Percentiles rank a stretch among this genome's conserved stretches.
Evolutionary conservation across 1,140 invertebrate genomes (phyloP).

Genomic region (Pantala flavescens): DNA sequence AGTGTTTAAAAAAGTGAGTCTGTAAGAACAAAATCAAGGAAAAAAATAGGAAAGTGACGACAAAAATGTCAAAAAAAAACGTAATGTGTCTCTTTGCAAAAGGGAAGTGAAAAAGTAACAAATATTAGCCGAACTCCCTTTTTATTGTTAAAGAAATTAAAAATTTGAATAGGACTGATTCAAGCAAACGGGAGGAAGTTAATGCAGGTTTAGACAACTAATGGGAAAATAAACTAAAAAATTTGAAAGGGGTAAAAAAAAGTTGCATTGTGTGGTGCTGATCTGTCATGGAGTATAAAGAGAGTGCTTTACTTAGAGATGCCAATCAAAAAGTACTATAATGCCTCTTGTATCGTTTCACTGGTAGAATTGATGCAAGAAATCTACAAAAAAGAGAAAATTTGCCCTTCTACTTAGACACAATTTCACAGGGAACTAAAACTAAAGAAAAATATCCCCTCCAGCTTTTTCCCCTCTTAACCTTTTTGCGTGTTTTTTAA

Average conservation of each 20-base stretch:
- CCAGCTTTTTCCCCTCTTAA: slow-evolving; percentile 7
- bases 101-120: neutral
- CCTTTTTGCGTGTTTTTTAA: neutral
- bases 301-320: slow-evolving; percentile 2
- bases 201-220: neutral
- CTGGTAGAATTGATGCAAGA: slow-evolving; percentile 2
- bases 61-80: neutral
- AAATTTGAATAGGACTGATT: neutral
- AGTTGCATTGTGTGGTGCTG: slow-evolving; percentile 4
- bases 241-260: neutral
- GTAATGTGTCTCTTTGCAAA: neutral
- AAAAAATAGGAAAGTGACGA: slow-evolving; percentile 7
- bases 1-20: slow-evolving; percentile 2
- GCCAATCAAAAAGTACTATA: neutral
- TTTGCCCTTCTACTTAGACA: neutral
- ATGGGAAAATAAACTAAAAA: neutral
- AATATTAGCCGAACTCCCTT: neutral
- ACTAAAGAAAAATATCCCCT: neutral
- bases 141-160: neutral
- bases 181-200: neutral
- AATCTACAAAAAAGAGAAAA: neutral
- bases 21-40: slow-evolving; percentile 1
- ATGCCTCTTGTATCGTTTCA: neutral
- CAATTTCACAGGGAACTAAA: too few species aligned
- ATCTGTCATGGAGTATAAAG: slow-evolving; percentile 8